Conservation (phyloP, 2,797 vertebrate species). For the Rhynchonycteris naso region DNA sequence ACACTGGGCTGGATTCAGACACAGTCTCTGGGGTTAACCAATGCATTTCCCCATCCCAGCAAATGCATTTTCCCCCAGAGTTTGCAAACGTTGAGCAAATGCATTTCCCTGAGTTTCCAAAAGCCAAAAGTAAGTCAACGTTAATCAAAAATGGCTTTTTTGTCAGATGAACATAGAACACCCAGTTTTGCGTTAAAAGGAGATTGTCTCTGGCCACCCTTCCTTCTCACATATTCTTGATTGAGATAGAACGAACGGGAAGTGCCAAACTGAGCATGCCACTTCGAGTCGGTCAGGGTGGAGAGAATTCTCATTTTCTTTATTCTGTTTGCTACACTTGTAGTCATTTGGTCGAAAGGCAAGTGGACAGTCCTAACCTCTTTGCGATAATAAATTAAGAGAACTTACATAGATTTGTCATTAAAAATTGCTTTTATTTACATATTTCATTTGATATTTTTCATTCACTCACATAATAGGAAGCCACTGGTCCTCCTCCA, state of each 20-base stretch:
- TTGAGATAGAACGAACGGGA: neutral
- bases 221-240: neutral
- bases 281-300: neutral
- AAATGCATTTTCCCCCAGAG: neutral
- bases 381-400: neutral
- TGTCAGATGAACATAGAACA: constrained; percentile 73
- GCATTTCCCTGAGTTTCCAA: constrained; percentile 44
- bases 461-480: neutral
- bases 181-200: constrained; percentile 56
- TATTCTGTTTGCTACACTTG: neutral
- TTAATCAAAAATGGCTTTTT: constrained; percentile 59
- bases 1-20: constrained; percentile 69
- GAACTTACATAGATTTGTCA: neutral
- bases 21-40: constrained; percentile 60
- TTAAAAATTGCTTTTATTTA: constrained; percentile 17
- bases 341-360: neutral
- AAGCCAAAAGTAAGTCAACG: constrained; percentile 75
- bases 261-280: neutral
- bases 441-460: neutral
- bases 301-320: neutral
- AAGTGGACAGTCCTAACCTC: neutral
- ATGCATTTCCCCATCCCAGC: constrained; percentile 6
- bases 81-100: neutral
- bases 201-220: neutral
- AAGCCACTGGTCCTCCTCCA: neutral